Evolutionary conservation across 2,888 invertebrate species (phyloP).

Genomic region (Beris morrisii): DNA sequence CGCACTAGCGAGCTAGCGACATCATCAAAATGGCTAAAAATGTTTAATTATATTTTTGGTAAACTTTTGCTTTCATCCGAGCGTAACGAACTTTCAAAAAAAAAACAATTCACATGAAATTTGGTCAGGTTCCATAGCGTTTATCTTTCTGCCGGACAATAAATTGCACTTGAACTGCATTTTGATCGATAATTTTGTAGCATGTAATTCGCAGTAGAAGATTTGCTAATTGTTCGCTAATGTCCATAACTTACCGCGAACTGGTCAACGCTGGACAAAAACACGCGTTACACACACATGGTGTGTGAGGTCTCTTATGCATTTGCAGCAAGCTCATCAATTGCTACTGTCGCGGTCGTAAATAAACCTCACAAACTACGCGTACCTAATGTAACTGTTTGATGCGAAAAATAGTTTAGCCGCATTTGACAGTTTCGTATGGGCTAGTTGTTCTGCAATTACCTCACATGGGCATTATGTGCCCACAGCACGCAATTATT

Average conservation of each 20-base stretch:
- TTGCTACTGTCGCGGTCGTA: constrained; percentile 15
- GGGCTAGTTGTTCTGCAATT: background rate
- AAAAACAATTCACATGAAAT: too few relatives aligned
- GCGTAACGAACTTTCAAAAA: too few relatives aligned
- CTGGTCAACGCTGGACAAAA: constrained; percentile 1
- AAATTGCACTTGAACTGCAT: constrained; percentile 24
- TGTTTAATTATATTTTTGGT: too few relatives aligned
- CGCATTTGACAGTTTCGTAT: background rate
- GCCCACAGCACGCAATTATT: constrained; percentile 20
- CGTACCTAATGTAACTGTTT: background rate
- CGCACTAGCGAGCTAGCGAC: too few relatives aligned
- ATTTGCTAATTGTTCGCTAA: constrained; percentile 22
- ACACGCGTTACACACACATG: background rate
- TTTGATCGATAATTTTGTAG: constrained; percentile 11
- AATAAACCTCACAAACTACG: constrained; percentile 1
- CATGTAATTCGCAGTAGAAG: constrained; percentile 14
- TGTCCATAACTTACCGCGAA: constrained; percentile 27
- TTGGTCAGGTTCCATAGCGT: background rate
- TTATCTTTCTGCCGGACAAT: constrained; percentile 1
- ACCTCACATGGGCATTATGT: constrained; percentile 14
- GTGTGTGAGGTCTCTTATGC: constrained; percentile 8
- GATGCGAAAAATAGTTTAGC: background rate
- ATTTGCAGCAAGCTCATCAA: constrained; percentile 27
- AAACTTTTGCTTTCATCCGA: too few relatives aligned
- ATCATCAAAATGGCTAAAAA: too few relatives aligned